Evolutionary conservation across 2,888 invertebrate genomes (phyloP).

Genomic region (Rhagium mordax): DNA sequence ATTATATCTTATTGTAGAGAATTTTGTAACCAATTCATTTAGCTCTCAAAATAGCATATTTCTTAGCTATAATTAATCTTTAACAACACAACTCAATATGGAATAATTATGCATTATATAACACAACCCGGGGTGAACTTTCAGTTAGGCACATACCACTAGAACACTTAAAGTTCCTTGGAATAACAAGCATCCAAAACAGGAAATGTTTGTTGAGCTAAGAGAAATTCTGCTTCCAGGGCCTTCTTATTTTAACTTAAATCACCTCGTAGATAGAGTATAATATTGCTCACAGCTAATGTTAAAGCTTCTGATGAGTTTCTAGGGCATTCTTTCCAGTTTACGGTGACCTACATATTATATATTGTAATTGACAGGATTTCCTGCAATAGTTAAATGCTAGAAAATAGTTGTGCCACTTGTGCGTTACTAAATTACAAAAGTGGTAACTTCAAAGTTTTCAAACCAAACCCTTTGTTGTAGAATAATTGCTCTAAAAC

Average conservation of each 20-base stretch:
- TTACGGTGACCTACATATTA: neutral
- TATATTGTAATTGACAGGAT: no score
- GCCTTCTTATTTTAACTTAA: neutral
- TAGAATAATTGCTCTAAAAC: no score
- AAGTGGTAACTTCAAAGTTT: no score
- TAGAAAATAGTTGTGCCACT: no score
- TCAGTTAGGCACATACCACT: neutral
- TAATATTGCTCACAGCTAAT: neutral
- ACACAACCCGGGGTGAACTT: neutral
- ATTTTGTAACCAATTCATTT: neutral
- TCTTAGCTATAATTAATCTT: neutral
- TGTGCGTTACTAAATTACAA: no score
- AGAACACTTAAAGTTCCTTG: neutral
- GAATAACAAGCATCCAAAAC: conserved; percentile 8
- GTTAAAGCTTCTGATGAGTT: neutral
- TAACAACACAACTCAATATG: neutral
- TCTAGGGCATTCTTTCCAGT: neutral
- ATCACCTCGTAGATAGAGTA: neutral
- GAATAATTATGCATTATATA: neutral
- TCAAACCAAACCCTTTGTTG: no score
- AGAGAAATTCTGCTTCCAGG: neutral
- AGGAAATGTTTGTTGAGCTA: conserved; percentile 8
- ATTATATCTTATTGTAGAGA: neutral
- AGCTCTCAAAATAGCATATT: neutral
- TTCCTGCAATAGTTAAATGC: no score